A percentile compares a stretch with the other conserved stretches of the same genome.
Conservation (phyloP, 2,888 invertebrate species). For the Camponotus fellah region DNA sequence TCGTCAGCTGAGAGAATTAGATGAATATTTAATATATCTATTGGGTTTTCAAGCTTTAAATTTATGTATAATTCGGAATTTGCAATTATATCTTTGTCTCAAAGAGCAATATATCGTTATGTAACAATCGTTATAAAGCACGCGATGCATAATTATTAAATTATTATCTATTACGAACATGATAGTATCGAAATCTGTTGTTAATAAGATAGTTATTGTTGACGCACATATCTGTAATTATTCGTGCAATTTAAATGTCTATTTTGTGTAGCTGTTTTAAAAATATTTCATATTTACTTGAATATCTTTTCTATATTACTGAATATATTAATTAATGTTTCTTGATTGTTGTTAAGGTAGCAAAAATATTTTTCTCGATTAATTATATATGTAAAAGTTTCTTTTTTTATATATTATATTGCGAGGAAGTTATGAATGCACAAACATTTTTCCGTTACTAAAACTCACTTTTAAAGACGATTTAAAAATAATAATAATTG, state of each 20-base stretch:
- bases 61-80: slow-evolving; percentile 26
- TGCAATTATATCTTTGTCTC: slow-evolving; percentile 1
- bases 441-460: neutral
- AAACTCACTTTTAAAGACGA: slow-evolving; percentile 19
- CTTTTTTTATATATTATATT: neutral
- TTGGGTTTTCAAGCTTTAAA: slow-evolving; percentile 17
- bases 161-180: slow-evolving; percentile 25
- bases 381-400: neutral
- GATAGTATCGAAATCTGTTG: slow-evolving; percentile 33
- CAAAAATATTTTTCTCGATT: slow-evolving; percentile 27
- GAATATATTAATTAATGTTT: slow-evolving; percentile 12
- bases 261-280: slow-evolving; percentile 37
- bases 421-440: slow-evolving; percentile 4
- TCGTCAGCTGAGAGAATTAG: slow-evolving; percentile 34
- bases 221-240: slow-evolving; percentile 51
- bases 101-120: slow-evolving; percentile 28
- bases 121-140: slow-evolving; percentile 33
- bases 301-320: slow-evolving; percentile 22
- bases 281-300: slow-evolving; percentile 34
- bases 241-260: slow-evolving; percentile 53
- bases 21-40: slow-evolving; percentile 31
- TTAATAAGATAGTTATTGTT: slow-evolving; percentile 45
- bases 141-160: slow-evolving; percentile 29
- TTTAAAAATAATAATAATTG: neutral
- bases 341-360: slow-evolving; percentile 29